Percentiles rank a stretch among this genome's conserved stretches.
Conservation (phyloP, 2,888 invertebrate genomes). For the Drosophila ustulata region DNA sequence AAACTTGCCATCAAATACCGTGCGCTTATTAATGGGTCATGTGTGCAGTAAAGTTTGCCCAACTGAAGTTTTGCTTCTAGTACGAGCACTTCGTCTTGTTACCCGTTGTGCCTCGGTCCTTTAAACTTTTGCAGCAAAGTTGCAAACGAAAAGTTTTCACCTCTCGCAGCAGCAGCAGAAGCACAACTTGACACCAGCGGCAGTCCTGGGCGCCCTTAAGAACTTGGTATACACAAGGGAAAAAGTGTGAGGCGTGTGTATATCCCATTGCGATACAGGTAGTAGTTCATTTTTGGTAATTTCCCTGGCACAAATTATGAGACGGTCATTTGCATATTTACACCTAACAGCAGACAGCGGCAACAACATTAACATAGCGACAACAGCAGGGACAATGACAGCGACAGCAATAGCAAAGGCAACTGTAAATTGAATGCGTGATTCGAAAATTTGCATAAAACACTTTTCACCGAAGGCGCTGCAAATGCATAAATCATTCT, state of each 20-base stretch:
- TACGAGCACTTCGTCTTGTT: conserved; percentile 4
- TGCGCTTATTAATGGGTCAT: conserved; percentile 75
- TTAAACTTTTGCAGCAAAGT: conserved; percentile 48
- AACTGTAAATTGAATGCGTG: conserved; percentile 62
- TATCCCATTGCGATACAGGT: conserved; percentile 13
- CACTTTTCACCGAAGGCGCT: conserved; percentile 57
- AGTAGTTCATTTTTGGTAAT: conserved; percentile 42
- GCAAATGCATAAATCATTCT: conserved; percentile 67
- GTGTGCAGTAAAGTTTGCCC: conserved; percentile 59
- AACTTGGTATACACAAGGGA: neutral
- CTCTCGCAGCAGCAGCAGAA: conserved; percentile 13
- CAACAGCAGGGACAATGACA: conserved; percentile 13
- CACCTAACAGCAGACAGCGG: conserved; percentile 20
- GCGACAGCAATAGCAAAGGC: conserved; percentile 1
- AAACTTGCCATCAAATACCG: conserved; percentile 41
- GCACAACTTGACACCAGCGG: conserved; percentile 14
- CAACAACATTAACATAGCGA: neutral
- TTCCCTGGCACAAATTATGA: conserved; percentile 60
- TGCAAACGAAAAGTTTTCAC: conserved; percentile 39
- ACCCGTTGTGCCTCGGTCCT: conserved; percentile 19
- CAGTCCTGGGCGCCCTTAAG: neutral
- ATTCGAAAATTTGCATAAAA: conserved; percentile 65
- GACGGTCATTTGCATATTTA: conserved; percentile 61
- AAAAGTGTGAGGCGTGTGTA: conserved; percentile 19
- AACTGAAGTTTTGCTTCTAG: conserved; percentile 35